These are phyloP conservation scores for Petrolisthes cinctipes DNA, from an alignment of 2,888 invertebrate genomes.

Conservation along the genomic window DNA sequence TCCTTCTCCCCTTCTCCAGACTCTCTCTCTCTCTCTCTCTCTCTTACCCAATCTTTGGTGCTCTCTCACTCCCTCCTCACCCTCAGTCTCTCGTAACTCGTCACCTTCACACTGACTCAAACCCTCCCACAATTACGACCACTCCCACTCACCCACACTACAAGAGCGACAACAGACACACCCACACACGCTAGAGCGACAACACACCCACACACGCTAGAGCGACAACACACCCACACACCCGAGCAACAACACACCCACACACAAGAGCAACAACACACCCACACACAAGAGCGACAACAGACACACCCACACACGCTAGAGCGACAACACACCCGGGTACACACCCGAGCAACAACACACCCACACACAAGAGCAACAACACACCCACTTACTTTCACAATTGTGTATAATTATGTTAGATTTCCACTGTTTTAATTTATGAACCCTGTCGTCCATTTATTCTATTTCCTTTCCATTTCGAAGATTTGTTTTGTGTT, in stretches of 20 bases:
- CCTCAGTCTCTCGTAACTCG: background rate
- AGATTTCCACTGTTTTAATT: no score
- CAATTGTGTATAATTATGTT: no score
- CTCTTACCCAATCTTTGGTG: conserved; percentile 12
- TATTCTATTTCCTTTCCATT: background rate
- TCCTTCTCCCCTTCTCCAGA: background rate
- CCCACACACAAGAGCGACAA: no score
- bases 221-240: conserved; percentile 31
- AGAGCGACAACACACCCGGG: conserved; percentile 4
- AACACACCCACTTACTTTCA: conserved; percentile 16
- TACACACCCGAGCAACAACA: no score
- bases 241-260: conserved; percentile 12
- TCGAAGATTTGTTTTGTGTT: background rate
- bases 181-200: background rate
- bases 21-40: conserved; percentile 34
- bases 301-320: background rate
- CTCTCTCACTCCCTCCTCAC: conserved; percentile 27
- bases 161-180: background rate
- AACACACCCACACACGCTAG: conserved; percentile 24
- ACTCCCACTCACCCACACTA: background rate
- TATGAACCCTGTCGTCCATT: background rate
- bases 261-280: conserved; percentile 24
- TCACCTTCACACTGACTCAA: background rate
- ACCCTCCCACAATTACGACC: no score
- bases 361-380: conserved; percentile 22